Evolutionary conservation across 2,797 vertebrate genomes (phyloP).

Genomic region (Pachyuromys duprasi): DNA sequence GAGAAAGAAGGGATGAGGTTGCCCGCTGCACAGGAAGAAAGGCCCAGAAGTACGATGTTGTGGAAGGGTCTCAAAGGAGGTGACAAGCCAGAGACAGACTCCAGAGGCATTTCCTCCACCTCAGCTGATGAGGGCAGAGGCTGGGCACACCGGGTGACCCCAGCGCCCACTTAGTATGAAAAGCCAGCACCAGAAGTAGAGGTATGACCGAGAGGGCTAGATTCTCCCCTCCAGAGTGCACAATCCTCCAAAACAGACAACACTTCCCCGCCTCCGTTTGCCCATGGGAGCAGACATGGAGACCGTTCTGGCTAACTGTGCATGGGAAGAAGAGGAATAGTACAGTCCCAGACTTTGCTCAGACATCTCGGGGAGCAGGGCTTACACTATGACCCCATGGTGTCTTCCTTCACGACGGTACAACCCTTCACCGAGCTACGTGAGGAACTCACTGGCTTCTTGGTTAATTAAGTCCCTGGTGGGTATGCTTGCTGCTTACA

Average conservation of each 20-base stretch:
- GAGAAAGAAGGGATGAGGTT: background rate
- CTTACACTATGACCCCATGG: background rate
- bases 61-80: background rate
- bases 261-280: constrained; percentile 35
- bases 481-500: background rate
- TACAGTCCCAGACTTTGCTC: background rate
- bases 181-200: background rate
- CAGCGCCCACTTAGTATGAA: background rate
- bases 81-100: background rate
- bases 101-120: background rate
- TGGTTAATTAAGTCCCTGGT: background rate
- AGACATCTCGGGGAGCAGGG: background rate
- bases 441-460: background rate
- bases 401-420: background rate
- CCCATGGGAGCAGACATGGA: background rate
- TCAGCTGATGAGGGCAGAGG: background rate
- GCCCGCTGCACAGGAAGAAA: background rate
- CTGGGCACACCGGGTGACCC: background rate
- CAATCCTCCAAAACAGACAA: background rate
- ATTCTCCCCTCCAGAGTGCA: background rate
- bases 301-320: background rate
- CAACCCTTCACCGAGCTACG: rapidly evolving
- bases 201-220: background rate
- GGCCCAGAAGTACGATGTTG: background rate
- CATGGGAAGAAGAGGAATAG: background rate